A percentile compares a stretch with the other conserved stretches of the same genome.
These are phyloP conservation scores for Mobula birostris DNA, from an alignment of 2,113 vertebrate species.

Conservation along the genomic window DNA sequence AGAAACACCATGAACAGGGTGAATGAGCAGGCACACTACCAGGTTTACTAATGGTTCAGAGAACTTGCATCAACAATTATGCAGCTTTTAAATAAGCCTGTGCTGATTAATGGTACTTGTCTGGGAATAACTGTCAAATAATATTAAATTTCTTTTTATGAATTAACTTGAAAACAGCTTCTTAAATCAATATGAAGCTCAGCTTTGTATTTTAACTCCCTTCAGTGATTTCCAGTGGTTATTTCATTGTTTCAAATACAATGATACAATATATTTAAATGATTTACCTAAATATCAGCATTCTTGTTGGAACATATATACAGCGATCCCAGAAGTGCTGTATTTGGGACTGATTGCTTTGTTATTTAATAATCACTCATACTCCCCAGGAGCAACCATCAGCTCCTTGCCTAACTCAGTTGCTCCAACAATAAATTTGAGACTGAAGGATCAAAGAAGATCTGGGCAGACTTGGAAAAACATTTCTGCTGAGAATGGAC, in stretches of 20 bases:
- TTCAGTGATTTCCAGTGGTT: not conserved
- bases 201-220: not conserved
- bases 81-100: not conserved
- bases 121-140: not conserved
- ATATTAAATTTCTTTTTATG: not conserved
- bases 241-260: constrained; percentile 16
- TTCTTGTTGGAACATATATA: constrained; percentile 36
- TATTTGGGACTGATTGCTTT: constrained; percentile 42
- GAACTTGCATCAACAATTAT: not conserved
- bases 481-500: constrained; percentile 84
- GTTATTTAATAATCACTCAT: constrained; percentile 49
- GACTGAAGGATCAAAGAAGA: constrained; percentile 77
- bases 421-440: constrained; percentile 69
- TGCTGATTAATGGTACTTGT: not conserved
- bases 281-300: constrained; percentile 4
- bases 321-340: constrained; percentile 31
- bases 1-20: no score
- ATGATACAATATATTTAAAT: not conserved
- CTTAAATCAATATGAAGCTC: not conserved
- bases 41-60: not conserved
- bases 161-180: not conserved
- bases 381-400: constrained; percentile 48
- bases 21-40: not conserved
- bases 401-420: constrained; percentile 58
- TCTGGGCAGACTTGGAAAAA: constrained; percentile 83